Base-by-base conservation (phyloP, 2,888 invertebrate species). In the Trissolcus brochymenae region DNA sequence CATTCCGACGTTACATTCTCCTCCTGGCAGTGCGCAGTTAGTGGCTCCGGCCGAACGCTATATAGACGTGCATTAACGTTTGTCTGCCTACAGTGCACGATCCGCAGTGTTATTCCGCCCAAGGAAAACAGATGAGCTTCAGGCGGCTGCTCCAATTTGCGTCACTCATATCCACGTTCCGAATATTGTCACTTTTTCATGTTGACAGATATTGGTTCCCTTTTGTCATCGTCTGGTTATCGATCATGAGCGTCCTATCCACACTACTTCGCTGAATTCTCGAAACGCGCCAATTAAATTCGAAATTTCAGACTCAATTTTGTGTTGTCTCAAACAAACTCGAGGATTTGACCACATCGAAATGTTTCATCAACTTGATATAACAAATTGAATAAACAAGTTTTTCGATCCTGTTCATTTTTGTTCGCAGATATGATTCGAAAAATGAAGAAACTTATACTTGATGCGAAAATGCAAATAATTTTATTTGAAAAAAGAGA, bases 161-260 rank as follows among this genome's bases (percentile, higher is more conserved):
- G 71, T 71, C 71, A 66, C 55, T 66, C 61, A 71, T 71, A 66
- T 13, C 54, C 55, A 55, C 21, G 54, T 51, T 41, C 46, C n/a
- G 53, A 25, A 46, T 70, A 66, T 72, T 66, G 56, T 55, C 72
- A 67, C 62, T 72, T 72, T 77, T 72, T 77, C 72, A 67, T 72
- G 72, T 64, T 67, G 72, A 72, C 77, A 71, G 67, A 62, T 73
- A 77, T 77, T 77, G 68, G 66, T 46, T 59, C 21, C 21, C 60
- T 55, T 53, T 59, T 46, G 67, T 53, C 53, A 50, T 46, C 14
- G 35, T 41, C 11, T 41, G n/a, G 6, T 49, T 59, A 19, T 41
- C 62, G 35, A 56, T 35, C 55, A 46, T 68, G 29, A 54, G 35
- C 35, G 53, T 56, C 13, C 19, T 11, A 35, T 4, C 25, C 19